Conservation (phyloP, 1,140 invertebrate species). For the Panulirus ornatus region DNA sequence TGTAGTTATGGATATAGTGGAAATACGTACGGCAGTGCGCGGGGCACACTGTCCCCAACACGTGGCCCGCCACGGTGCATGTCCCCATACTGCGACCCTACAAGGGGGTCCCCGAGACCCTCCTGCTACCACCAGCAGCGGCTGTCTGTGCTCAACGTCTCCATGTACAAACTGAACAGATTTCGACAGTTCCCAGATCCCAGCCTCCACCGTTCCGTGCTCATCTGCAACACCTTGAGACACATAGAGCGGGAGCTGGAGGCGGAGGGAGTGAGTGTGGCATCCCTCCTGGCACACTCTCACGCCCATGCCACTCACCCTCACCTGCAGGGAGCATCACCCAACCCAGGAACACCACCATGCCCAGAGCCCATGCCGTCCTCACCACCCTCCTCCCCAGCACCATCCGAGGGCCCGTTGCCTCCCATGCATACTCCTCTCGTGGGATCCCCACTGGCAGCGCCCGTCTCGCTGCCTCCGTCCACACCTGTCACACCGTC, state of each 20-base stretch:
- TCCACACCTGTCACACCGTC: conserved; percentile 68
- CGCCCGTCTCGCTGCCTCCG: conserved; percentile 78
- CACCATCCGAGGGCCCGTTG: conserved; percentile 65
- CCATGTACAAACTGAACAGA: conserved; percentile 93
- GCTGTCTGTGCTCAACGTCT: conserved; percentile 93
- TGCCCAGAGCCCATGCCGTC: conserved; percentile 71
- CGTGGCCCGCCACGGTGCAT: conserved; percentile 74
- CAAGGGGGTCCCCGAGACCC: conserved; percentile 74
- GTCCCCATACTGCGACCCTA: conserved; percentile 81
- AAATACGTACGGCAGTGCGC: conserved; percentile 70
- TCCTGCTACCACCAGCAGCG: conserved; percentile 89
- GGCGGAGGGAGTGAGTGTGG: conserved; percentile 82
- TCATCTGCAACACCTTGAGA: conserved; percentile 95
- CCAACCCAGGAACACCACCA: conserved; percentile 48
- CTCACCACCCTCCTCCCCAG: conserved; percentile 74
- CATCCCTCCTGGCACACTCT: conserved; percentile 69
- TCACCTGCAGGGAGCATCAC: conserved; percentile 47
- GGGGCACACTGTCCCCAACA: conserved; percentile 39
- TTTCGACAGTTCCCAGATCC: conserved; percentile 93
- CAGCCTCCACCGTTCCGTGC: conserved; percentile 92
- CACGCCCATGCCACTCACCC: conserved; percentile 63
- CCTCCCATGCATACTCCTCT: conserved; percentile 71
- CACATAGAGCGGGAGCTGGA: conserved; percentile 94
- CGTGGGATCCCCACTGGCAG: conserved; percentile 63
- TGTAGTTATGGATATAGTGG: conserved; percentile 76